Percentiles rank a stretch among this genome's conserved stretches.
phyloP scores from a whole-genome alignment of 2,113 vertebrate species.

The Cheirogaleus medius region DNA sequence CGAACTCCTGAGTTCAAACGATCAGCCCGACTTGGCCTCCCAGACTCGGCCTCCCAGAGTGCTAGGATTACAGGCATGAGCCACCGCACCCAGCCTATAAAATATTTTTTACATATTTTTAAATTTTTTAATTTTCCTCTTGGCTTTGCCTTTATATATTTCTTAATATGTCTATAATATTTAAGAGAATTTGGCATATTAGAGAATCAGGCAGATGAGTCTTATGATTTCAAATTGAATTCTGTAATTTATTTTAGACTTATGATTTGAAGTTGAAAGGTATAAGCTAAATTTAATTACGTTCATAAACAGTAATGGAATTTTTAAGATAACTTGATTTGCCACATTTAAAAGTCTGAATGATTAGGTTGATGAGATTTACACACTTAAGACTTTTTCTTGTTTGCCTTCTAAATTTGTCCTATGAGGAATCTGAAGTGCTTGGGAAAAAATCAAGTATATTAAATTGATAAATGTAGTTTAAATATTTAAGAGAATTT shows the following conservation, averaged over 20 bases:
- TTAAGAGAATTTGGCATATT: background rate
- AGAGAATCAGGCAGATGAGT: background rate
- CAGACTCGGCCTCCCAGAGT: too few relatives aligned
- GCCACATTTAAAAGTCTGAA: background rate
- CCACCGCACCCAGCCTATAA: too few relatives aligned
- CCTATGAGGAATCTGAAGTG: slow-evolving; percentile 55
- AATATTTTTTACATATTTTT: too few relatives aligned
- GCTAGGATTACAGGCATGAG: too few relatives aligned
- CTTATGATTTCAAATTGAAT: slow-evolving; percentile 28
- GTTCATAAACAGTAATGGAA: slow-evolving; percentile 11
- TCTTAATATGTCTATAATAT: background rate
- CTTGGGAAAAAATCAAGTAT: slow-evolving; percentile 48
- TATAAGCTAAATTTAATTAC: slow-evolving; percentile 27
- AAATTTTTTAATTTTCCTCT: too few relatives aligned
- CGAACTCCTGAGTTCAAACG: too few relatives aligned
- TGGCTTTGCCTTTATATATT: background rate
- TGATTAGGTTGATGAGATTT: slow-evolving; percentile 20
- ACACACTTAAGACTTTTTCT: slow-evolving; percentile 41
- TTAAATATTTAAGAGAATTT: slow-evolving; percentile 73
- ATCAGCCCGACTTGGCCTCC: too few relatives aligned
- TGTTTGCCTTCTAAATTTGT: slow-evolving; percentile 69
- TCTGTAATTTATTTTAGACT: slow-evolving; percentile 33
- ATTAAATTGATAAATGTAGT: slow-evolving; percentile 59
- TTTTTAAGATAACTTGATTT: slow-evolving; percentile 43
- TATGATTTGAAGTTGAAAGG: background rate